Evolutionary conservation across 2,113 vertebrate genomes (phyloP).

Genomic region (Lucifuga dentata): DNA sequence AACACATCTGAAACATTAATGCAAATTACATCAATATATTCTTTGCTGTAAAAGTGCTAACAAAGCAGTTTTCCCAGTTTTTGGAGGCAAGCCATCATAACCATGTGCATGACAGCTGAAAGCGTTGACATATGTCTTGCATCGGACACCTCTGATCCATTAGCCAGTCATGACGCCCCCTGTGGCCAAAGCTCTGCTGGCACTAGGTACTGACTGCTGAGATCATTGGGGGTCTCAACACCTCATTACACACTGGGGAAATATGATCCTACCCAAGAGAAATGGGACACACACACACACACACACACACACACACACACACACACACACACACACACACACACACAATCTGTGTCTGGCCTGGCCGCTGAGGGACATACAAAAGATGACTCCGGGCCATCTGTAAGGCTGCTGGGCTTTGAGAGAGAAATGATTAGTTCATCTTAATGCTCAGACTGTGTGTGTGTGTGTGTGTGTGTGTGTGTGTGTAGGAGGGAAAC

Average conservation of each 20-base stretch:
- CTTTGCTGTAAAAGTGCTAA: constrained; percentile 4
- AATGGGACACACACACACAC: constrained; percentile 15
- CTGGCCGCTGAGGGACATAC: constrained; percentile 29
- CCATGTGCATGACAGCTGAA: constrained; percentile 38
- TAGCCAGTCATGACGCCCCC: constrained; percentile 43
- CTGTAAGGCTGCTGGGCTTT: constrained; percentile 51
- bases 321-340: constrained; percentile 19
- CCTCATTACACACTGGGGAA: constrained; percentile 74
- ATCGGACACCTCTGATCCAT: constrained; percentile 45
- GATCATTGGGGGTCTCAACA: constrained; percentile 67
- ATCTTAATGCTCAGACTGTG: constrained; percentile 25
- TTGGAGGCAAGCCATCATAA: constrained; percentile 35
- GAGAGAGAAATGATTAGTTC: constrained; percentile 56
- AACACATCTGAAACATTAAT: neutral
- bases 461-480: constrained; percentile 2
- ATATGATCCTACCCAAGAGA: constrained; percentile 70
- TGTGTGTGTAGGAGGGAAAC: constrained; percentile 34
- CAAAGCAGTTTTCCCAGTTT: constrained; percentile 31
- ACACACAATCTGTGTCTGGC: constrained; percentile 35
- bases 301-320: constrained; percentile 22
- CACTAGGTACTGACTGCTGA: constrained; percentile 32
- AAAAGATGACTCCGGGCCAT: constrained; percentile 56
- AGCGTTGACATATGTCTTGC: constrained; percentile 13
- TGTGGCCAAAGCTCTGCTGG: constrained; percentile 51
- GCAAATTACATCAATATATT: no score